Evolutionary conservation across 2,888 invertebrate species (phyloP), one percentile per base, ranked within the genome.

Genomic region (Apodemia zela): DNA sequence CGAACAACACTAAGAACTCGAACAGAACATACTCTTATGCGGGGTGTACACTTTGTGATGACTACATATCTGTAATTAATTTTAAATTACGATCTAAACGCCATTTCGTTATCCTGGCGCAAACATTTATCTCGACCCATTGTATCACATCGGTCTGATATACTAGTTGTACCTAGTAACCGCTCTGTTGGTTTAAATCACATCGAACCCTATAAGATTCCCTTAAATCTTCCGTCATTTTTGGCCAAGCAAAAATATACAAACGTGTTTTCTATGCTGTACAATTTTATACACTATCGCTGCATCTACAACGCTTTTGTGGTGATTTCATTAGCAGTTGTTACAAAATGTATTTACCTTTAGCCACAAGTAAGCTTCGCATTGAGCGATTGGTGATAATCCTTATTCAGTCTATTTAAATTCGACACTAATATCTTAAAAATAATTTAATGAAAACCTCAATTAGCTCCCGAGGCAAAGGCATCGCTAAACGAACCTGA

Each of bases 191-290:
- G 66, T 65, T 63, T 68, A 67, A 67, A 69, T 67, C 66, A 77
- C 82, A 79, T 69, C 76, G 71, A 75, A 76, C 70, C 80, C 84
- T 81, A 82, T 73, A 75, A 79, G 85, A 85, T 73, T 77, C 81
- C 77, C 78, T 80, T 77, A 54, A 54, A 54, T 54, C 42, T 42
- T 42, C 78, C 75, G 79, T 79, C 76, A 77, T 81, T 76, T 78
- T 77, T 80, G 76, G 77, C 79, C 81, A 84, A 89, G 86, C 89
- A 84, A 87, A 87, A 89, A 89, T 88, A 89, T 88, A 89, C 89
- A 89, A 83, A 86, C 82, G 85, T 85, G 74, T 77, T 75, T 73
- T 73, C 82, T 84, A 85, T 82, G 83, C 88, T 89, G 89, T 89
- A 89, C 88, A 89, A 84, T 87, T 89, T 51, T 88, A 77, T 86